Evolutionary conservation across 2,113 vertebrate genomes (phyloP), one percentile per base, ranked within the genome.

Genomic region (Thryonomys swinderianus): DNA sequence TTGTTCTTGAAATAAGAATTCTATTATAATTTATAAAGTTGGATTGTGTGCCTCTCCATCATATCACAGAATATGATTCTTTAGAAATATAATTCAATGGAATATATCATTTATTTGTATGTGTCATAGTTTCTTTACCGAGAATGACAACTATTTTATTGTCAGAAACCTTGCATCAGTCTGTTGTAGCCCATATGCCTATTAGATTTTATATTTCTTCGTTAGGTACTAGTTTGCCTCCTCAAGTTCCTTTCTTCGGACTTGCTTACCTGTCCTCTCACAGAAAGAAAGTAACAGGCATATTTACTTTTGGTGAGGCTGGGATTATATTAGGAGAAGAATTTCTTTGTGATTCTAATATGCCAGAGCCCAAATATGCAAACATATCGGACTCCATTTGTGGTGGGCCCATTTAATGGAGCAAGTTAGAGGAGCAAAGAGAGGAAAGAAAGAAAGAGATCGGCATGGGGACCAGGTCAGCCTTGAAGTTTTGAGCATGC

Each of bases 121-220:
- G 30, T 59, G 55, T 90, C 18, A 71, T 7, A 64, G n/a, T 74
- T 91, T 81, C 23, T 74, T 81, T 59, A 53, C 1, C 81, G 80
- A 64, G 18, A 73, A 69, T 95, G 57, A 86, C 78, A 88, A 88
- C 42, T 88, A 67, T 69, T 91, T 85, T 67, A 79, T 89, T 94
- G 87, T 85, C 45, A 88, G 37, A 82, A 89, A 45, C 14, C 53
- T 83, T 73, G 18, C 14, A 32, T 32, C 30, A 57, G 71, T 45
- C 71, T 74, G 23, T 74, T 74, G 13, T 27, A 79, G 20, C 14
- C 12, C 34, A 76, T 59, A 62, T 85, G 69, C 20, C n/a, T 82
- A 21, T 57, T 71, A 10, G 34, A 21, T 85, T 81, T 64, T 1
- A 11, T 53, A 83, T 57, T 78, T 73, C 34, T 83, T 88, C 84